Evolutionary conservation across 2,888 invertebrate species (phyloP).

Genomic region (Drosophila quasianomalipes): DNA sequence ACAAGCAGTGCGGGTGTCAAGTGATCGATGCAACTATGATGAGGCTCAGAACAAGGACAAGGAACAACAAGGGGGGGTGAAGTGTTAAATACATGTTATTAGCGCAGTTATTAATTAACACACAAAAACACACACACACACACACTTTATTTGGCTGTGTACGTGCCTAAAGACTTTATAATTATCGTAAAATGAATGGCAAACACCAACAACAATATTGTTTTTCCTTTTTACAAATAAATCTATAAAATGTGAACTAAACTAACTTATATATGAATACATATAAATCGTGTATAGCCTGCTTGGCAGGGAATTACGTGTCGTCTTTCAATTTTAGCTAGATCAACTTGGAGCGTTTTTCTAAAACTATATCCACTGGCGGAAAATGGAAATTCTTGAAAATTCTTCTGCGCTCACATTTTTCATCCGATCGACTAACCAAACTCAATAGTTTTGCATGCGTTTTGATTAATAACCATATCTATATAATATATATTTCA

Average conservation of each 20-base stretch:
- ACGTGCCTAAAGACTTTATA: conserved; percentile 69
- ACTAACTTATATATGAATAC: background rate
- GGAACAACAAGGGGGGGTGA: background rate
- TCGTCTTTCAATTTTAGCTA: background rate
- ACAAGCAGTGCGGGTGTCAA: conserved; percentile 71
- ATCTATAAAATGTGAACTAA: background rate
- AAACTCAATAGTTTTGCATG: background rate
- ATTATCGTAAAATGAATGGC: conserved; percentile 66
- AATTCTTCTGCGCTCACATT: background rate
- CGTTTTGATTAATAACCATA: background rate
- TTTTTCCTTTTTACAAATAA: background rate
- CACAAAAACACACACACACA: background rate
- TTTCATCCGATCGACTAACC: background rate
- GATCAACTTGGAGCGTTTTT: background rate
- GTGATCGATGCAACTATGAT: conserved; percentile 65
- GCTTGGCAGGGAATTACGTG: background rate
- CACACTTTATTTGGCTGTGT: conserved; percentile 31
- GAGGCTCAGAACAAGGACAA: conserved; percentile 7
- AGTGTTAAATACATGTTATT: conserved; percentile 62
- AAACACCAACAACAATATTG: conserved; percentile 1
- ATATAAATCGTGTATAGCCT: background rate
- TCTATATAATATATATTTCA: background rate
- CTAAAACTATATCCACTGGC: background rate
- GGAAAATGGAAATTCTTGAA: background rate
- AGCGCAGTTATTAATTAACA: conserved; percentile 61